Conservation (phyloP, 2,797 vertebrate species). For the Lophotriccus pileatus region DNA sequence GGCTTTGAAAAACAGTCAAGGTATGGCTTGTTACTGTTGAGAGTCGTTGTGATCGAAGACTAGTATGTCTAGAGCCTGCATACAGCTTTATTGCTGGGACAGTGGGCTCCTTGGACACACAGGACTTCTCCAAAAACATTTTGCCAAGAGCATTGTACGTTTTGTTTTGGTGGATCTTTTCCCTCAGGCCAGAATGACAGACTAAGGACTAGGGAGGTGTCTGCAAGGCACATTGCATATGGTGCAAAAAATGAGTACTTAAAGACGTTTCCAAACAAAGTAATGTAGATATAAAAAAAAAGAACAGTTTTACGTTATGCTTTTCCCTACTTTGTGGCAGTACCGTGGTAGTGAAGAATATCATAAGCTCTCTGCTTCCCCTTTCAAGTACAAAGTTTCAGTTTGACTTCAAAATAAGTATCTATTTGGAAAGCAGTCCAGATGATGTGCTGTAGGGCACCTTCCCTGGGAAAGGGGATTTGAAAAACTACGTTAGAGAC, state of each 20-base stretch:
- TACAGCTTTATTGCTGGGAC: not conserved
- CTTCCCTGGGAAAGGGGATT: not conserved
- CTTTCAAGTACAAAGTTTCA: not conserved
- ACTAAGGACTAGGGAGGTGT: not conserved
- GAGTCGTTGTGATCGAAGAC: not conserved
- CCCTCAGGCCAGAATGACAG: not conserved
- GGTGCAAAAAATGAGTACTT: not conserved
- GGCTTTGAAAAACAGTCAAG: not conserved
- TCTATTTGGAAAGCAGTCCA: not conserved
- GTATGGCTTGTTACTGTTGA: not conserved
- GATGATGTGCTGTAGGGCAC: not conserved
- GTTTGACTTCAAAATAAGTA: not conserved
- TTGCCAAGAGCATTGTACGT: not conserved
- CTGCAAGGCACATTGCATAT: not conserved
- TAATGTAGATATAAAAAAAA: not conserved
- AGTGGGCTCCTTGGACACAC: not conserved
- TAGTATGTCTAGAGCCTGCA: not conserved
- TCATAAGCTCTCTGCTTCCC: not conserved
- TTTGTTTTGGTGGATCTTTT: not conserved
- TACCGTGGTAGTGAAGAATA: not conserved
- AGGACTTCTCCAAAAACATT: not conserved
- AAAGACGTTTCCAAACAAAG: not conserved
- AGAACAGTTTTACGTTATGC: not conserved
- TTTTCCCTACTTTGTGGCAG: not conserved
- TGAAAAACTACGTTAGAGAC: not conserved